These are phyloP conservation scores for Philhelius pedissequus DNA, from an alignment of 2,888 invertebrate genomes.

Conservation along the genomic window DNA sequence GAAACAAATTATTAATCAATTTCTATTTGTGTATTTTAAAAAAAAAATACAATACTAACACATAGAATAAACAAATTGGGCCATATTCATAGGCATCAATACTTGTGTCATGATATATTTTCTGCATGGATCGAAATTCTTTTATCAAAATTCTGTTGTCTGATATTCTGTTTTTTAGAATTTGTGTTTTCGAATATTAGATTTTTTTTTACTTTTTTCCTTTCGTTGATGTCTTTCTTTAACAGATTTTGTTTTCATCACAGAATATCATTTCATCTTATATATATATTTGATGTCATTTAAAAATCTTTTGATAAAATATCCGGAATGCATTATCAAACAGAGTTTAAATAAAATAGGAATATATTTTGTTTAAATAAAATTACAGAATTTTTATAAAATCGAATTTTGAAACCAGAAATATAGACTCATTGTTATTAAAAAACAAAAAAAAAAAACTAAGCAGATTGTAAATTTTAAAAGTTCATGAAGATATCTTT, in stretches of 20 bases:
- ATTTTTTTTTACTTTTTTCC: background rate
- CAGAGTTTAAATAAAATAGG: background rate
- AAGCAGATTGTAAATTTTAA: no score
- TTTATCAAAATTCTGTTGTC: constrained; percentile 19
- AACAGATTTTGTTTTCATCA: background rate
- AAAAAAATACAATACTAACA: background rate
- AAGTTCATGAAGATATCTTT: no score
- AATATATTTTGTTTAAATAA: background rate
- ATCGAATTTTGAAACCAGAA: constrained; percentile 15
- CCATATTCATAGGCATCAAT: constrained; percentile 1
- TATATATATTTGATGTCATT: background rate
- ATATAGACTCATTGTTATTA: background rate
- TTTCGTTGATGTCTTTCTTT: background rate
- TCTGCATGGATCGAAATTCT: constrained; percentile 1
- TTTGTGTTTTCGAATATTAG: background rate
- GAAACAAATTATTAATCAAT: background rate
- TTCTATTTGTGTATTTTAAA: background rate
- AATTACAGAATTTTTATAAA: constrained; percentile 9
- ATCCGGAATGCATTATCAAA: background rate
- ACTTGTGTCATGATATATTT: background rate
- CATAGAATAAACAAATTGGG: background rate
- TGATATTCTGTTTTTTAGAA: background rate
- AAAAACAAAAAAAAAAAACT: no score
- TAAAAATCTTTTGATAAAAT: background rate
- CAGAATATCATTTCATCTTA: background rate